Evolutionary conservation across 1,140 invertebrate species (phyloP), one percentile per base, ranked within the genome.

Genomic region (Drosophila simulans): DNA sequence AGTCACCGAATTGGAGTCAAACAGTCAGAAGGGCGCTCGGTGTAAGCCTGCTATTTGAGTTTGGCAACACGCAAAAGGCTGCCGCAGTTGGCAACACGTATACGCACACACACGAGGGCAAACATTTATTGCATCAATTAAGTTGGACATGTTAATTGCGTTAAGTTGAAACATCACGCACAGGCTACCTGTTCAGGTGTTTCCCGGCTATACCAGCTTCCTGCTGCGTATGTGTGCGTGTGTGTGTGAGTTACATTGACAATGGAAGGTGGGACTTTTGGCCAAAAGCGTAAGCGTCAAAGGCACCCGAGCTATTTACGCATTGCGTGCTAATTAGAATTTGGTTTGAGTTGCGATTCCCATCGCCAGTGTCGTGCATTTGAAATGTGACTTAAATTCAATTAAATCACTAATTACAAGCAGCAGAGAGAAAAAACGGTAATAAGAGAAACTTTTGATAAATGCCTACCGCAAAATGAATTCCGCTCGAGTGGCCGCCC

Each of bases 71-170:
- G 84, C 83, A 89, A 89, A 89, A 77, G 75, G 65, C 49, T 54
- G 59, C 66, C 66, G 43, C 68, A 84, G 69, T 73, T 79, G 81
- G 64, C 69, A 76, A 60, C 84, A 89, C 84, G 84, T 89, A 80
- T 68, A 64, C 42, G 31, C 57, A 52, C 48, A 64, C 49, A 45
- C 51, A 35, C 42, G 62, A 73, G 62, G 72, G 80, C 85, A 90
- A 89, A 83, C 86, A 89, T 89, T 89, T 89, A 89, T 89, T 89
- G 84, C 84, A 90, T 89, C 84, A 89, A 90, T 89, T 89, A 89
- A 89, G 85, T 89, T 89, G 84, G 84, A 89, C 84, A 89, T 89
- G 84, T 89, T 89, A 89, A 89, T 89, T 89, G 84, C 85, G 84
- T 89, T 89, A 89, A 89, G 84, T 89, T 89, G 84, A 89, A 79